Evolutionary conservation across 1,140 invertebrate genomes (phyloP).

Genomic region (Drosophila novamexicana): DNA sequence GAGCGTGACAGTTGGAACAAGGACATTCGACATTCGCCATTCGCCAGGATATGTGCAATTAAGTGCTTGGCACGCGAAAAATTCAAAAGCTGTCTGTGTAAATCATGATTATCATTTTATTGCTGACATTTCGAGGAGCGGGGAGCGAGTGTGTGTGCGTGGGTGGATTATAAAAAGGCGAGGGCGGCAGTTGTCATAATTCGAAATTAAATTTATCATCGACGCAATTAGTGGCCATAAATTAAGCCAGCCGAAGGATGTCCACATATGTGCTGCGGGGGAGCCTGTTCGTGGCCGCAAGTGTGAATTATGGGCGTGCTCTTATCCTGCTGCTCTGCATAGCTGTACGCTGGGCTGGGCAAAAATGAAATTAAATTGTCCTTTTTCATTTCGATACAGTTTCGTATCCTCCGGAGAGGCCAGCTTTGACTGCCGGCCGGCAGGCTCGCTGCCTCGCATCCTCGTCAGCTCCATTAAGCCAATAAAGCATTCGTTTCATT

Average conservation of each 20-base stretch:
- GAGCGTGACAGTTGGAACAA: slow-evolving; percentile 67
- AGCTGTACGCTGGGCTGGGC: slow-evolving; percentile 27
- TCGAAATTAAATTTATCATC: slow-evolving; percentile 81
- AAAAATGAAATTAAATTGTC: slow-evolving; percentile 82
- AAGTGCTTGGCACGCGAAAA: slow-evolving; percentile 33
- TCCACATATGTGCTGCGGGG: slow-evolving; percentile 2
- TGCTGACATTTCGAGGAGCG: slow-evolving; percentile 51
- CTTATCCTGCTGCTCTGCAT: slow-evolving; percentile 40
- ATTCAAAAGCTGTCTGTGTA: slow-evolving; percentile 64
- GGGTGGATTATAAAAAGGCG: slow-evolving; percentile 31
- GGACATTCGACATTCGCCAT: slow-evolving; percentile 36
- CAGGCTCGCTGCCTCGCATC: slow-evolving; percentile 17
- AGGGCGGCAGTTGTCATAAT: slow-evolving; percentile 50
- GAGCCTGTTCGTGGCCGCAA: slow-evolving; percentile 48
- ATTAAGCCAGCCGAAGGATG: slow-evolving; percentile 43
- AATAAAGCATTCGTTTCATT: slow-evolving; percentile 83
- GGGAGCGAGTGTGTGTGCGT: not conserved
- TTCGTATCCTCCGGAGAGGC: slow-evolving; percentile 65
- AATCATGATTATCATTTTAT: slow-evolving; percentile 81
- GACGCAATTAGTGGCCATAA: slow-evolving; percentile 77
- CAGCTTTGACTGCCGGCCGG: no score
- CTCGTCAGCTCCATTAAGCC: slow-evolving; percentile 76
- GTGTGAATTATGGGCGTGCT: slow-evolving; percentile 72
- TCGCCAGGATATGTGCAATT: slow-evolving; percentile 23
- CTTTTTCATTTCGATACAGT: slow-evolving; percentile 82